These are phyloP conservation scores for Hermetia illucens DNA, from an alignment of 1,140 invertebrate genomes.

Conservation along the genomic window DNA sequence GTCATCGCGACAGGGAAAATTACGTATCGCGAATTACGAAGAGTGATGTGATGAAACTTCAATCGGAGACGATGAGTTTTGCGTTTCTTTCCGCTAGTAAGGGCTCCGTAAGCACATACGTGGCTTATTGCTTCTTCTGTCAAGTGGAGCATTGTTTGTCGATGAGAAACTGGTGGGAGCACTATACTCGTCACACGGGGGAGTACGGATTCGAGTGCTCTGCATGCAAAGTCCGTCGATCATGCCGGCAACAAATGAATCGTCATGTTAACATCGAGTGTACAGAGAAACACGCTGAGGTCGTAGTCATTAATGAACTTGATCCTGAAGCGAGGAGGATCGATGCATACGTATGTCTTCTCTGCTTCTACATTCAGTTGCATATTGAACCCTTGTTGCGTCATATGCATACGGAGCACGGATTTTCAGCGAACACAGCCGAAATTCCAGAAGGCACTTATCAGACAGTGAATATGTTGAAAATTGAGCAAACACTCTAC, in stretches of 20 bases:
- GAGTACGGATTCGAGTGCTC: constrained; percentile 9
- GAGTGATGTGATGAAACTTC: neutral
- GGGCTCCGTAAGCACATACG: constrained; percentile 5
- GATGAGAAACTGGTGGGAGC: constrained; percentile 9
- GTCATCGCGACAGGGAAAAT: constrained; percentile 6
- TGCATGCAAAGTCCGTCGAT: constrained; percentile 5
- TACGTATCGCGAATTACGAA: constrained; percentile 4
- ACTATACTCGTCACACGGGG: constrained; percentile 9
- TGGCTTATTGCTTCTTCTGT: constrained; percentile 9
- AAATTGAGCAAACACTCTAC: too few species aligned
- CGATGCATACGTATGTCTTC: too few species aligned
- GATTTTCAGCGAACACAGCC: too few species aligned
- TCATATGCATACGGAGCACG: too few species aligned
- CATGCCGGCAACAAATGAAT: constrained; percentile 4
- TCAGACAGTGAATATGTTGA: too few species aligned
- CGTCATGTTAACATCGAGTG: constrained; percentile 3
- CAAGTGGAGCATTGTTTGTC: constrained; percentile 5
- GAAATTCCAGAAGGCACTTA: too few species aligned
- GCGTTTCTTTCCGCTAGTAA: constrained; percentile 1
- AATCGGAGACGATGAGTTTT: neutral
- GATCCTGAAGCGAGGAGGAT: too few species aligned
- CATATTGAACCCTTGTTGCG: too few species aligned
- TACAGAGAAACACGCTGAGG: too few species aligned
- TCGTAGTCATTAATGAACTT: too few species aligned
- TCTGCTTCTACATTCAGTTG: too few species aligned